Base-by-base conservation (phyloP, 2,888 invertebrate genomes). In the Hedya salicella region DNA sequence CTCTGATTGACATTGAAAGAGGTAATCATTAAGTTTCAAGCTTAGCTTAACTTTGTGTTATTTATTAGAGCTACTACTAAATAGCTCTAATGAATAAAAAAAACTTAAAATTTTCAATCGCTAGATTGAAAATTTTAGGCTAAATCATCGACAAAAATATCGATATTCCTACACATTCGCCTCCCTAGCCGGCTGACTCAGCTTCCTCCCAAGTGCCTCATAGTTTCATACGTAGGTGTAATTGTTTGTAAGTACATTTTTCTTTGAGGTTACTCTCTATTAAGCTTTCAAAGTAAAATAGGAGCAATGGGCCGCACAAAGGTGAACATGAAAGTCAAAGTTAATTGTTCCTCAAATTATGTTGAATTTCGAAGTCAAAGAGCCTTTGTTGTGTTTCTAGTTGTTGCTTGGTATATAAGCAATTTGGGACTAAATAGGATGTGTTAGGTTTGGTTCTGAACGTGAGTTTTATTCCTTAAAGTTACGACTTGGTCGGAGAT, bases 191-290 rank as follows among this genome's bases (percentile, higher is more conserved):
- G 69, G 71, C 89, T 89, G 91, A 90, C 80, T 90, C 91, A 90
- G 91, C 87, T 81, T 80, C 78, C 81, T 74, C 75, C 77, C 82
- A 76, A 91, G 91, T 87, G 85, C 87, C 91, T 83, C 82, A 87
- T 87, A 89, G 87, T 86, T 88, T 84, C 89, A 87, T 91, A 90
- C 88, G 82, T 89, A 91, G 84, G 86, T 87, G 88, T 92, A 91
- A 92, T 91, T 91, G 90, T 91, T 88, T 82, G 85, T 84, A 86
- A 91, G 91, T 88, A 89, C 89, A 92, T 91, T 91, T 91, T 92
- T 91, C 92, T 92, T 92, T 92, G 92, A 92, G 89, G 91, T 92
- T 88, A 92, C 89, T 91, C 89, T 88, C 90, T 91, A 91, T 91
- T 91, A 92, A 81, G 84, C 80, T 83, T 89, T 91, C 83, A 81